A percentile compares a stretch with the other conserved stretches of the same genome.
phyloP scores from a whole-genome alignment of 2,797 vertebrate species.

The Hoplostethus mediterraneus region DNA sequence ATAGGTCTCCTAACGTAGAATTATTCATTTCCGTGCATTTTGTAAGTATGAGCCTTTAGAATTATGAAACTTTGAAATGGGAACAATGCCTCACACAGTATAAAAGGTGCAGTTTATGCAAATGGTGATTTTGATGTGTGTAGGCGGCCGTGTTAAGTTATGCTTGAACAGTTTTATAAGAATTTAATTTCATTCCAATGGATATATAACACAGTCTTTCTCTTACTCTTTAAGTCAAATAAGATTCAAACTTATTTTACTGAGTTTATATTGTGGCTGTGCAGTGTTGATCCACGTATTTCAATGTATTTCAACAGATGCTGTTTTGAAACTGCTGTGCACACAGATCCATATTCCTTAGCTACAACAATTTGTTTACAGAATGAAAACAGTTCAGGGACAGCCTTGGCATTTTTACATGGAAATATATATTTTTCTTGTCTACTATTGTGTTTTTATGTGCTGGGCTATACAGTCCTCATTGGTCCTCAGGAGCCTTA shows the following conservation, averaged over 20 bases:
- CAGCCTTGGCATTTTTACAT: background rate
- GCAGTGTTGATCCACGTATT: background rate
- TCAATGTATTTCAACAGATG: background rate
- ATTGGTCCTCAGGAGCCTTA: background rate
- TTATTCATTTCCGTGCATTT: slow-evolving; percentile 74
- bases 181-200: slow-evolving; percentile 43
- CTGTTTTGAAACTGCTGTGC: background rate
- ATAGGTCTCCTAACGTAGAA: slow-evolving; percentile 56
- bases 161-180: slow-evolving; percentile 36
- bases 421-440: slow-evolving; percentile 1
- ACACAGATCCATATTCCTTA: slow-evolving; percentile 4
- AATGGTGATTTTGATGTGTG: slow-evolving; percentile 34
- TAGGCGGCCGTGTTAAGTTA: slow-evolving; percentile 43
- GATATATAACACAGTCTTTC: background rate
- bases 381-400: background rate
- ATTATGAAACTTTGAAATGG: slow-evolving; percentile 58
- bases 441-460: background rate
- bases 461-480: background rate
- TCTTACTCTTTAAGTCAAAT: slow-evolving; percentile 28
- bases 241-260: slow-evolving; percentile 19
- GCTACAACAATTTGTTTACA: background rate
- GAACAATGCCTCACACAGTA: slow-evolving; percentile 48
- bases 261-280: slow-evolving; percentile 15
- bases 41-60: slow-evolving; percentile 55
- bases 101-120: slow-evolving; percentile 38